A percentile compares a stretch with the other conserved stretches of the same genome.
phyloP scores from a whole-genome alignment of 2,113 vertebrate species.

The Phodopus roborovskii region DNA sequence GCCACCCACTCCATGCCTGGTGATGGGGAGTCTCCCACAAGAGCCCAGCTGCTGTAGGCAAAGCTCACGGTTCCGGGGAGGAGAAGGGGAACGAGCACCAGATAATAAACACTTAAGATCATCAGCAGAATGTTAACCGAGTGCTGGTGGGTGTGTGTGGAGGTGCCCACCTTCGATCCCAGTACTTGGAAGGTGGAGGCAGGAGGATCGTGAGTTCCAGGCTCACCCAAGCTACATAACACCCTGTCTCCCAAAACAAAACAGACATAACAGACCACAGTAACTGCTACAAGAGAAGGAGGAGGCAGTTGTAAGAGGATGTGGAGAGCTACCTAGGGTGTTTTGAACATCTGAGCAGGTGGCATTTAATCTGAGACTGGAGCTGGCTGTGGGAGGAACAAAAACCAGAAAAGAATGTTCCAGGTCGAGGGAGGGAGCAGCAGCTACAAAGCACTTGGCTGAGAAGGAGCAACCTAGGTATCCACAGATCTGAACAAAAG shows the following conservation, averaged over 20 bases:
- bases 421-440: background rate
- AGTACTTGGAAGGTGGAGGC: background rate
- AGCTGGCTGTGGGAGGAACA: background rate
- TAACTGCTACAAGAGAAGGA: background rate
- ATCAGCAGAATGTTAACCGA: background rate
- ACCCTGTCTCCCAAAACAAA: background rate
- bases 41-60: background rate
- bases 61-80: background rate
- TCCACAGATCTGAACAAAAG: background rate
- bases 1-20: background rate
- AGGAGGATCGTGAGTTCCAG: background rate
- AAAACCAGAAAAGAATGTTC: conserved; percentile 36
- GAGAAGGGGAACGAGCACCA: background rate
- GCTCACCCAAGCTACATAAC: background rate
- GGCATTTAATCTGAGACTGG: background rate
- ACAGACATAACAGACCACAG: background rate
- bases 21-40: background rate
- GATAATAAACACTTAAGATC: background rate
- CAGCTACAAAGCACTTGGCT: background rate
- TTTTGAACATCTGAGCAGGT: background rate
- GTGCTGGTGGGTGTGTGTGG: background rate
- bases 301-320: background rate
- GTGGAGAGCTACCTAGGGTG: background rate
- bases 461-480: background rate
- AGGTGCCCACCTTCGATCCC: background rate